A percentile compares a stretch with the other conserved stretches of the same genome.
Conservation (phyloP, 2,888 invertebrate species). For the Hirudinaria manillensis region DNA sequence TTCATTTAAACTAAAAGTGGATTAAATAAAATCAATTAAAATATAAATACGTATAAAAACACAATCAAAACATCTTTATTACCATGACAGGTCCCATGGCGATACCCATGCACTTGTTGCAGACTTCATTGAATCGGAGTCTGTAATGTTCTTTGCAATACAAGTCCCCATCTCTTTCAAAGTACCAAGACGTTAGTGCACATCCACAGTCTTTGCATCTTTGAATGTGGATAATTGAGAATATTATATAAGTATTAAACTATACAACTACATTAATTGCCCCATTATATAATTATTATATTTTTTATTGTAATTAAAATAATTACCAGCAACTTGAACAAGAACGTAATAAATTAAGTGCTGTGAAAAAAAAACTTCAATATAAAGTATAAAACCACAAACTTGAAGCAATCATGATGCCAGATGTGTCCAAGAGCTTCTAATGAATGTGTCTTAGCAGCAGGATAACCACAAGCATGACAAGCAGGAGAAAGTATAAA, state of each 20-base stretch:
- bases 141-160: conserved; percentile 85
- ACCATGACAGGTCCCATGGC: conserved; percentile 84
- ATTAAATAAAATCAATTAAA: conserved; percentile 4
- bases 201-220: conserved; percentile 84
- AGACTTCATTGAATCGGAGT: conserved; percentile 78
- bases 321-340: too few species aligned
- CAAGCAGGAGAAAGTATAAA: conserved; percentile 3
- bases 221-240: too few species aligned
- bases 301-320: too few species aligned
- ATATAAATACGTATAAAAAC: background rate
- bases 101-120: conserved; percentile 79
- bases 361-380: background rate
- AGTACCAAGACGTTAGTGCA: conserved; percentile 82
- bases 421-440: conserved; percentile 15
- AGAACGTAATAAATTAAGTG: background rate
- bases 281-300: background rate
- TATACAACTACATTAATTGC: background rate
- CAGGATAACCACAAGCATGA: conserved; percentile 12
- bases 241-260: conserved; percentile 17
- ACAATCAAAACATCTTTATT: background rate
- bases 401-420: conserved; percentile 20
- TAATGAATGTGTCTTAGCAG: background rate
- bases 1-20: background rate
- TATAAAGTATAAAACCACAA: background rate
- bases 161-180: conserved; percentile 80